Evolutionary conservation across 2,113 vertebrate species (phyloP), one percentile per base, ranked within the genome.

Genomic region (Toxotes jaculatrix): DNA sequence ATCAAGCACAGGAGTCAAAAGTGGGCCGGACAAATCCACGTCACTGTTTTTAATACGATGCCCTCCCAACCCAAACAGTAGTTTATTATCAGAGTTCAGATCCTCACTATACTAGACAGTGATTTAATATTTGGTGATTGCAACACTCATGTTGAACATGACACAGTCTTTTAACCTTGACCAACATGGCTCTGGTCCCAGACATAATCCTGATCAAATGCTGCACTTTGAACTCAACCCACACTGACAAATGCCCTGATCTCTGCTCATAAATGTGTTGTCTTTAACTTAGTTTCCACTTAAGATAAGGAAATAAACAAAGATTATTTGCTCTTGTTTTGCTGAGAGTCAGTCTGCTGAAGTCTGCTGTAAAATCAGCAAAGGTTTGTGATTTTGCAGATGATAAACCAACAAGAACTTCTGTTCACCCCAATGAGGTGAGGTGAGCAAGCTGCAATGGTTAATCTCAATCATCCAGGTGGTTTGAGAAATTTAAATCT

Each of bases 141-240:
- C 53, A 47, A 47, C 27, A 49, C 32, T 62, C 19, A 7, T 55
- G 66, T 43, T 51, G 27, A 60, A 49, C 23, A 7, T 51, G 32
- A 60, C 7, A 12, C 16, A 11, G 45, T 71, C 23, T 45, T 38
- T 66, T 21, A 64, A 57, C 42, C n/a, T 21, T 47, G 38, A 32
- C 16, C 53, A 42, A 66, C 78, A 38, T 31, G n/a, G 19, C 70
- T 74, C 10, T 7, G n/a, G n/a, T n/a, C 14, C 43, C 55, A 53
- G 63, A 70, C 31, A 21, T 36, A 31, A 57, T 51, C 11, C 21
- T 53, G 12, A 10, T 69, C 66, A 78, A 10, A 9, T 38, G 16
- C 2, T 80, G 61, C 49, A 65, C 27, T 71, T 43, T 45, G 7
- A 56, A 64, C 59, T 45, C 38, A 34, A 1, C 4, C 16, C 11